Percentiles rank a stretch among this genome's conserved stretches.
Evolutionary conservation across 1,140 invertebrate genomes (phyloP).

Genomic region (Rhyacophila brunnea): DNA sequence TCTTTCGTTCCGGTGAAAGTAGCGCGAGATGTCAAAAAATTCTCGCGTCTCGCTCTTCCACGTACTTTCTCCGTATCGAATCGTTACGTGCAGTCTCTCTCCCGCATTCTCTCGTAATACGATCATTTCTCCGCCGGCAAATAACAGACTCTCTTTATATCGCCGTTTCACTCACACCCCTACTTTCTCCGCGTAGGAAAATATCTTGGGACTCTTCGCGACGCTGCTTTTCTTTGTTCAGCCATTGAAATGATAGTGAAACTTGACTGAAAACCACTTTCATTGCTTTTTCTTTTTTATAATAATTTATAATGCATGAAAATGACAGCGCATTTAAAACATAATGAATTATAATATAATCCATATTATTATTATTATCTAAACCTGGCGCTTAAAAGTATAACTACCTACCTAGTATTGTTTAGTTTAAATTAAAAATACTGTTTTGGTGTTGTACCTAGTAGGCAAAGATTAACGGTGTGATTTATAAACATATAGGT

Average conservation of each 20-base stretch:
- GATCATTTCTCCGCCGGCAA: constrained; percentile 13
- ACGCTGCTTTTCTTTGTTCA: constrained; percentile 9
- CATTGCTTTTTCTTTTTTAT: constrained; percentile 24
- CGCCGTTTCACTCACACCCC: constrained; percentile 15
- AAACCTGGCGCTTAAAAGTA: too few species aligned
- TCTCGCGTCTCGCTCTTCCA: constrained; percentile 19
- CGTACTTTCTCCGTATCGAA: not conserved
- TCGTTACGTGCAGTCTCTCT: constrained; percentile 2
- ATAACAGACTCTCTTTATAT: not conserved
- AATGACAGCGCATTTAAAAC: too few species aligned
- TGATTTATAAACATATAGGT: too few species aligned
- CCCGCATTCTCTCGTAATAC: constrained; percentile 2
- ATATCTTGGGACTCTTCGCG: constrained; percentile 11
- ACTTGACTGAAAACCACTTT: constrained; percentile 30
- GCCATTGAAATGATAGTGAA: constrained; percentile 29
- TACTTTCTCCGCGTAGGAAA: constrained; percentile 23
- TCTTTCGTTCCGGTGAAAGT: constrained; percentile 18
- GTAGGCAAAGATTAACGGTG: too few species aligned
- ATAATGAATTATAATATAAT: too few species aligned
- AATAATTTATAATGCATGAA: too few species aligned
- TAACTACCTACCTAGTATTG: too few species aligned
- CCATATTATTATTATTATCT: too few species aligned
- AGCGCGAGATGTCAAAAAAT: not conserved
- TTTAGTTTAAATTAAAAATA: too few species aligned
- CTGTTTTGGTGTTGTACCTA: too few species aligned